Evolutionary conservation across 2,113 vertebrate genomes (phyloP), one percentile per base, ranked within the genome.

Genomic region (Tachysurus vachellii): DNA sequence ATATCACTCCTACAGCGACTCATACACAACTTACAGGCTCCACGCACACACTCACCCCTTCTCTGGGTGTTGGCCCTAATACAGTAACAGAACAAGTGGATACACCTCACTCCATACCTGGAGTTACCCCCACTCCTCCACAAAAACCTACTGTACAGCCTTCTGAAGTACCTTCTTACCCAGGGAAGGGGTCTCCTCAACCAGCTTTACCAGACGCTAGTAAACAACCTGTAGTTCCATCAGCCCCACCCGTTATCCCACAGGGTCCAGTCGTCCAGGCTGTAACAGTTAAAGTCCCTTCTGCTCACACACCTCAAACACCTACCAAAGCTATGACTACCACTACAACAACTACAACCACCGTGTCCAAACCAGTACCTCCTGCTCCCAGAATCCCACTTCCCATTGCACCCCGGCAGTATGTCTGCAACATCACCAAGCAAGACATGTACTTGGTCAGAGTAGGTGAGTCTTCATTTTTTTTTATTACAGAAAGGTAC

Each of bases 401-500:
- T 86, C 86, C 91, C 4, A 91, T 90, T 0, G 89, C 92, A 42
- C 80, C 89, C 85, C 91, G 94, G 17, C 95, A 92, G 89, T 95
- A 95, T 75, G 87, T 94, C 85, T 96, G 95, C 82, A 95, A 95
- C 28, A 88, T 94, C 87, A 95, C 93, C 66, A 95, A 91, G 83
- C 94, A 94, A 1, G 95, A 96, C 87, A 92, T 94, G 93, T 95
- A 95, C 91, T 92, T 95, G 90, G 94, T 96, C 88, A 82, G 94
- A 96, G 94, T 95, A 36, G 95, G 95, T 96, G 91, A 93, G 93
- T 88, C 17, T 17, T 28, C 5, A 31, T 44, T 50, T 80, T 28
- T 23, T 16, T 42, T 61, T 61, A 42, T 23, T 36, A 4, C 12
- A 61, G n/a, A 57, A 80, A 54, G n/a, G 7, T 31, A 19, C 17